Percentiles rank a stretch among this genome's conserved stretches.
phyloP scores from a whole-genome alignment of 2,113 vertebrate species.

The Merops nubicus region DNA sequence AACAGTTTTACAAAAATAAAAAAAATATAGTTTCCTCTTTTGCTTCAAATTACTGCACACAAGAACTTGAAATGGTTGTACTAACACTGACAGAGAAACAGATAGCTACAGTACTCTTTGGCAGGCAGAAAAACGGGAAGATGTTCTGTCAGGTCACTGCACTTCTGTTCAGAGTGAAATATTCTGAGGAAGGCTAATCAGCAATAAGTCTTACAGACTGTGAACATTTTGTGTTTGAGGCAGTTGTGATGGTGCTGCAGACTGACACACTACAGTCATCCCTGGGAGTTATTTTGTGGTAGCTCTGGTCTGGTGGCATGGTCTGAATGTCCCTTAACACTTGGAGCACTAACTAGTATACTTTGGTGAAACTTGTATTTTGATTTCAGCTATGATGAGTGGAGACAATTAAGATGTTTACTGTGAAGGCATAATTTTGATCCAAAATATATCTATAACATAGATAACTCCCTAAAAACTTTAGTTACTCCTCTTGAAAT shows the following conservation, averaged over 20 bases:
- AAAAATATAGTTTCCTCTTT: background rate
- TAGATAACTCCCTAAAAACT: background rate
- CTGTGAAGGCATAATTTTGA: background rate
- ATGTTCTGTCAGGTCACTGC: background rate
- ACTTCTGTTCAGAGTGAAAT: background rate
- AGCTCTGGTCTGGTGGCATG: background rate
- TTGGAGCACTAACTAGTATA: background rate
- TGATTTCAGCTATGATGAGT: rapidly evolving
- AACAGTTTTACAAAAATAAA: background rate
- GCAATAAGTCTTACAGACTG: background rate
- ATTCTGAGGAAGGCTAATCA: background rate
- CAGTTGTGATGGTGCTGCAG: background rate
- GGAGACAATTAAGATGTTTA: background rate
- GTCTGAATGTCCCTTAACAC: background rate
- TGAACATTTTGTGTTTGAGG: background rate
- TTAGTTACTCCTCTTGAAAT: background rate
- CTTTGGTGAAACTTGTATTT: background rate
- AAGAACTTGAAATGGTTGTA: background rate
- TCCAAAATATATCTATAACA: background rate
- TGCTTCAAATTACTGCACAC: background rate
- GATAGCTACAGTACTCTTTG: background rate
- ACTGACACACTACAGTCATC: background rate
- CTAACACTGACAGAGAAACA: background rate
- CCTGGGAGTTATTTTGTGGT: background rate
- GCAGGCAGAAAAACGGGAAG: background rate